Evolutionary conservation across 2,113 vertebrate species (phyloP).

Genomic region (Tachysurus vachellii): DNA sequence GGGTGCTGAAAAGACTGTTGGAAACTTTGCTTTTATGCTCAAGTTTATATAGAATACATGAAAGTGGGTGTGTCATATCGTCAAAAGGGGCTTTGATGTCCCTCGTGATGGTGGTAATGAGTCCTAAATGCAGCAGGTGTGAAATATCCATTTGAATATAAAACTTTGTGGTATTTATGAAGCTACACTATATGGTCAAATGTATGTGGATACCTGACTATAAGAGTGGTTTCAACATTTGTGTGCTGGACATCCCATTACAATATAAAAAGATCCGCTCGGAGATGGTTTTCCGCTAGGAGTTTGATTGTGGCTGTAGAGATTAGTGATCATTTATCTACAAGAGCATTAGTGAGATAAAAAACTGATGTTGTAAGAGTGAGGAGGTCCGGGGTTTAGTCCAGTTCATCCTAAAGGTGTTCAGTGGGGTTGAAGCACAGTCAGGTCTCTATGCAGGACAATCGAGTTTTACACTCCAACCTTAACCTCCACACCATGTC

Average conservation of each 20-base stretch:
- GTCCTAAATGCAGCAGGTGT: constrained; percentile 26
- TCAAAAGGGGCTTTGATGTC: constrained; percentile 26
- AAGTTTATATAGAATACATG: constrained; percentile 32
- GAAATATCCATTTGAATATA: constrained; percentile 17
- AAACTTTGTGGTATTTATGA: background rate
- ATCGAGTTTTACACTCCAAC: background rate
- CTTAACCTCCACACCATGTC: background rate
- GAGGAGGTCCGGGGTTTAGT: background rate
- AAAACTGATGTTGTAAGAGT: too few relatives aligned
- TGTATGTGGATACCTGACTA: background rate
- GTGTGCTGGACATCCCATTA: background rate
- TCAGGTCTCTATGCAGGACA: background rate
- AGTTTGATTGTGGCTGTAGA: background rate
- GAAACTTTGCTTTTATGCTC: constrained; percentile 18
- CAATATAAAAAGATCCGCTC: background rate
- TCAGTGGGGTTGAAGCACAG: background rate
- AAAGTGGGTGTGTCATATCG: constrained; percentile 26
- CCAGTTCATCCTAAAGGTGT: background rate
- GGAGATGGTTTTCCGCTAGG: background rate
- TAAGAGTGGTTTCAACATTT: background rate
- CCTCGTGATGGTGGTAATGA: constrained; percentile 7
- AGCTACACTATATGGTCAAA: background rate
- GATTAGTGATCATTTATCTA: background rate
- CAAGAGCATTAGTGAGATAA: background rate
- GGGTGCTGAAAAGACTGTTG: background rate